Evolutionary conservation across 2,113 vertebrate genomes (phyloP), one percentile per base, ranked within the genome.

Genomic region (Entelurus aequoreus): DNA sequence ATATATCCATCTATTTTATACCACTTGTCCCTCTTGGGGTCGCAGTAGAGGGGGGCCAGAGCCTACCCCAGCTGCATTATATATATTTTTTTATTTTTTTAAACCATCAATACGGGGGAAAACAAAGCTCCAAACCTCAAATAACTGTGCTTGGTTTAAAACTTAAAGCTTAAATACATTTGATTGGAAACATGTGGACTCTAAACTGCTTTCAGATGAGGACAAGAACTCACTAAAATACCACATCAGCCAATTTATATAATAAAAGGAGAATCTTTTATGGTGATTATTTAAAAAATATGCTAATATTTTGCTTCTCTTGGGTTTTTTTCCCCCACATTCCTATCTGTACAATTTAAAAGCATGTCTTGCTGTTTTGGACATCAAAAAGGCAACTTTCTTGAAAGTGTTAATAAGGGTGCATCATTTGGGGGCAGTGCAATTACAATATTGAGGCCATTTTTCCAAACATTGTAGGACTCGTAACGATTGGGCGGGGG

Each of bases 291-390:
- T 56, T 37, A 54, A 69, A 71, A 71, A 66, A 65, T 67, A 76
- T 66, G 35, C 28, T 3, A 28, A 28, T 28, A 2, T 2, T 28
- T 28, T 28, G 28, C 53, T 71, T 71, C 35, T 28, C 56, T 63
- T 65, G 62, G 72, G 49, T 7, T 74, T 58, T 57, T 62, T 19
- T 19, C 19, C 19, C 68, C 28, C 68, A 84, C 77, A 80, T 81
- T 88, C 69, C 68, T 80, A 61, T 78, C 72, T 78, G 69, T 83
- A 76, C 63, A 61, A 62, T 68, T 65, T 84, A 75, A 85, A 88
- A 91, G 91, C 92, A 91, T 91, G 88, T 90, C 81, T 71, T 82
- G 74, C 87, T 62, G 47, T 75, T 66, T 54, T 80, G 79, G 77
- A 73, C 62, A 79, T 78, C 51, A 76, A 74, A 19, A 60, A 84